Base-by-base conservation (phyloP, 2,797 vertebrate species). In the Chelidonichthys spinosus region DNA sequence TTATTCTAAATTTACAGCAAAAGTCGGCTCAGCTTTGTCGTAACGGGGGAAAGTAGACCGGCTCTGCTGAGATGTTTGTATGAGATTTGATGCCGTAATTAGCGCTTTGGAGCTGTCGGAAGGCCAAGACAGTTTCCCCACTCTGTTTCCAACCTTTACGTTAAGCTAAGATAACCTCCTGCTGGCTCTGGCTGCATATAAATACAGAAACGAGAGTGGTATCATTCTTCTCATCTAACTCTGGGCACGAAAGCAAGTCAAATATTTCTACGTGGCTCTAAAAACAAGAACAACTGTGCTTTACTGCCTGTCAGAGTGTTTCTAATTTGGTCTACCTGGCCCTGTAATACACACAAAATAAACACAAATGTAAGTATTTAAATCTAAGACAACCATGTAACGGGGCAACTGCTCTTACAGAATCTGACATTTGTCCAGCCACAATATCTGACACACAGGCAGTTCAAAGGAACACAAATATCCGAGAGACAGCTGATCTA, bases 351-450 rank as follows among this genome's bases (percentile, higher is more conserved):
- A 58, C 35, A 14, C 39, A 72, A 78, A 84, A 66, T 50, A 73
- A 64, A 9, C 40, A 52, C 43, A 80, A 81, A 60, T 56, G 59
- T 54, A 32, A 13, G 49, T 44, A 63, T 71, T 77, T 61, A 73
- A 69, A 47, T 64, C 25, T 32, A 61, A 65, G 71, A 74, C 71
- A 79, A 78, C 63, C 68, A 66, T 86, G 66, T 74, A 78, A 82
- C 59, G 61, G 55, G 43, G 49, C 56, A 65, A 63, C 65, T 70
- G 52, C 32, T 25, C 44, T 40, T 18, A 5, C 65, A 75, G 25
- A 49, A 69, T 46, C 2, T 63, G 49, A 39, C 69, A 85, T 83
- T 82, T 82, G 77, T 82, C 58, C 54, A 42, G 58, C 35, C 71
- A 63, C 49, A 78, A 64, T 60, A 73, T 74, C 52, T 78, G 62